Conservation (phyloP, 64 coral and sea anemone genomes). For the Montipora capricornis region DNA sequence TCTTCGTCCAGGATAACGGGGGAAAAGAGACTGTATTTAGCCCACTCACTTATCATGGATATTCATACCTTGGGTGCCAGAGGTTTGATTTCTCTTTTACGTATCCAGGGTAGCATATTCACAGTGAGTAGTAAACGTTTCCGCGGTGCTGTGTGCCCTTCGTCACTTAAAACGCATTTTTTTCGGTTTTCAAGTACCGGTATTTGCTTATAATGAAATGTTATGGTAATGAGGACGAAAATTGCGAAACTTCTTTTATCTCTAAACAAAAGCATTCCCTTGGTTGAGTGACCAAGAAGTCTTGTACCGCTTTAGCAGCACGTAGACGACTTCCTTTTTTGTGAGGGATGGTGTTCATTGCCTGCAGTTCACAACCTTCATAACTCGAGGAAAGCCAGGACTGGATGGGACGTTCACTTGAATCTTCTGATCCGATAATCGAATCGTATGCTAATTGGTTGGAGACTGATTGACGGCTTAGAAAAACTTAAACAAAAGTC, state of each 20-base stretch:
- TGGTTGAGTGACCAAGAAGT: constrained; percentile 1
- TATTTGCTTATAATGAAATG: not conserved
- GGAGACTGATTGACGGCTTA: constrained; percentile 16
- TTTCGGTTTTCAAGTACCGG: not conserved
- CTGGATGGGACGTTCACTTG: not conserved
- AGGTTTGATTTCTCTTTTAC: no score
- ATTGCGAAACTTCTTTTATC: constrained; percentile 40
- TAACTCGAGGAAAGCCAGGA: not conserved
- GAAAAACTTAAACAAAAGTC: constrained; percentile 7
- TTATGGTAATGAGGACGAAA: constrained; percentile 13
- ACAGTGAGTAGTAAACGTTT: no score
- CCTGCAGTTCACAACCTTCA: no score
- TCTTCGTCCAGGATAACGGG: no score
- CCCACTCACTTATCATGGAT: no score
- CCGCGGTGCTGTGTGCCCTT: no score
- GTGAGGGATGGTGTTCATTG: not conserved
- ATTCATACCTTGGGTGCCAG: no score
- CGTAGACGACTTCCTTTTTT: not conserved
- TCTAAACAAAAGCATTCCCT: constrained; percentile 30
- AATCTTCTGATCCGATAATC: no score
- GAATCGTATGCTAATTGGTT: not conserved
- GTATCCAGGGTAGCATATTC: no score
- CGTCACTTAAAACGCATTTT: no score
- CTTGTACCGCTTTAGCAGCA: not conserved
- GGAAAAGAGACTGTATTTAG: no score